Evolutionary conservation across 1,140 invertebrate species (phyloP).

Genomic region (Melitaea cinxia): DNA sequence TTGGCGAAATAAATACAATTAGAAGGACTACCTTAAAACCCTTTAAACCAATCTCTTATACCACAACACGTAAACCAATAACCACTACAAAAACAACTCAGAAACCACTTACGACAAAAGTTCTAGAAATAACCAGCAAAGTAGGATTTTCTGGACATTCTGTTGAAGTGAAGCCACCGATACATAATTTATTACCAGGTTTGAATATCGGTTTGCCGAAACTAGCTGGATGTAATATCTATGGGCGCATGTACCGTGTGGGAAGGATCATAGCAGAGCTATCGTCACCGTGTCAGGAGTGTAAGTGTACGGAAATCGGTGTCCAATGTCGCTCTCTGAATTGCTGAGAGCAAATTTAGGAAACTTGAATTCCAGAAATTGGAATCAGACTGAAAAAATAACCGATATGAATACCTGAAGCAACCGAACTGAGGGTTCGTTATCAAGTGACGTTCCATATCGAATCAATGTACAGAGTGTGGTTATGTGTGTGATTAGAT

Average conservation of each 20-base stretch:
- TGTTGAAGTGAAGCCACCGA: slow-evolving; percentile 39
- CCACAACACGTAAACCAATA: slow-evolving; percentile 37
- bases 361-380: not conserved
- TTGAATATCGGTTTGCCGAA: slow-evolving; percentile 84
- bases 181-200: slow-evolving; percentile 39
- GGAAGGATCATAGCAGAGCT: slow-evolving; percentile 92
- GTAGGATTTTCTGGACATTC: slow-evolving; percentile 28
- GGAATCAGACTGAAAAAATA: not conserved
- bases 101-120: slow-evolving; percentile 41
- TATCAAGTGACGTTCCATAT: slow-evolving; percentile 3
- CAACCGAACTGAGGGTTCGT: not conserved
- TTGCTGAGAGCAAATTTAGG: slow-evolving; percentile 80
- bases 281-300: slow-evolving; percentile 91
- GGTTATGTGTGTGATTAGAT: slow-evolving; percentile 18
- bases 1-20: slow-evolving; percentile 70
- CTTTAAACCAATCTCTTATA: slow-evolving; percentile 31
- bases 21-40: slow-evolving; percentile 49
- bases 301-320: slow-evolving; percentile 92
- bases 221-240: slow-evolving; percentile 94
- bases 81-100: slow-evolving; percentile 39
- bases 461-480: slow-evolving; percentile 21
- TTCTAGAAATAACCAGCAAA: slow-evolving; percentile 45
- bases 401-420: not conserved
- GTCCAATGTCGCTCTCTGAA: slow-evolving; percentile 90
- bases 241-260: slow-evolving; percentile 93